phyloP scores from a whole-genome alignment of 2,888 invertebrate species.

The Eilema sororculum region DNA sequence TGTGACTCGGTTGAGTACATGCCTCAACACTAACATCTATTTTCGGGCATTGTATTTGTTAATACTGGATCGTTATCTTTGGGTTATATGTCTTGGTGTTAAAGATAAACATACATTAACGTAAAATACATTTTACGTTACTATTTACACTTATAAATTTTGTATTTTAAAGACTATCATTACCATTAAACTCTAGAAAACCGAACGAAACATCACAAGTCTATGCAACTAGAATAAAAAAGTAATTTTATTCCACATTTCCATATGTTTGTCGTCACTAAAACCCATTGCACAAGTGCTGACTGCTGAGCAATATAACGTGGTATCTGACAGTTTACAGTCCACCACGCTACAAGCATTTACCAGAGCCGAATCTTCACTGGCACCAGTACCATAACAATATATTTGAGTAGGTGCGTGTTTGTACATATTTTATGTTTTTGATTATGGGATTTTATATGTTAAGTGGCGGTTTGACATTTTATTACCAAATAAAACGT shows the following conservation, averaged over 20 bases:
- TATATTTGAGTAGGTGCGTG: not conserved
- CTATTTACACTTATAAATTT: too few relatives aligned
- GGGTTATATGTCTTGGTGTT: too few relatives aligned
- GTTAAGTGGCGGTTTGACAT: not conserved
- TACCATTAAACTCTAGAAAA: not conserved
- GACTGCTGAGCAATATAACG: not conserved
- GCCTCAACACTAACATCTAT: too few relatives aligned
- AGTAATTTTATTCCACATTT: too few relatives aligned
- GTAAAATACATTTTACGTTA: too few relatives aligned
- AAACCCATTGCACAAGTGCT: not conserved
- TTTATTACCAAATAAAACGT: not conserved
- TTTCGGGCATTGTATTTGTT: too few relatives aligned
- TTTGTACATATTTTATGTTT: not conserved
- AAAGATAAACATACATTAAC: too few relatives aligned
- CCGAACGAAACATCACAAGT: not conserved
- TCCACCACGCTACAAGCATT: not conserved
- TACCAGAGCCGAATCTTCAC: conserved; percentile 3
- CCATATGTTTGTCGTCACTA: not conserved
- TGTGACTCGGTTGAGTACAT: too few relatives aligned
- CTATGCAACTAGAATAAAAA: not conserved
- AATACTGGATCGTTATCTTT: too few relatives aligned
- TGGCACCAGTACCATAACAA: not conserved
- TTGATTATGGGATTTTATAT: not conserved
- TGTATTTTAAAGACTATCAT: too few relatives aligned
- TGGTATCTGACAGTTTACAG: conserved; percentile 19